phyloP scores from a whole-genome alignment of 2,888 invertebrate species.

The Dexiosoma caninum region DNA sequence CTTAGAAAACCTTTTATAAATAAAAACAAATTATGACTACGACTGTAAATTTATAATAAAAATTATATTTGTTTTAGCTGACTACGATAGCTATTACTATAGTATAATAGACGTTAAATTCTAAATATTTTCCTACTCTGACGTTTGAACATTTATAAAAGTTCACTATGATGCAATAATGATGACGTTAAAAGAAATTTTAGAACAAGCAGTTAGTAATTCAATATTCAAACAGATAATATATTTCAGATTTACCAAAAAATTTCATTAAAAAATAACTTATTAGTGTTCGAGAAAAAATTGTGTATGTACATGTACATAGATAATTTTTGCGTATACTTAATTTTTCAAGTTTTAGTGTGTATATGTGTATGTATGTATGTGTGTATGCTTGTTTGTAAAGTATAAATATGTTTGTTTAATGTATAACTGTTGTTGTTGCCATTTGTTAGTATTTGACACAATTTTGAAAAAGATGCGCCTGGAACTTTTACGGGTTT shows the following conservation, averaged over 20 bases:
- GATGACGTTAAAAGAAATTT: conserved; percentile 63
- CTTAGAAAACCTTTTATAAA: too few relatives aligned
- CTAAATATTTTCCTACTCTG: conserved; percentile 45
- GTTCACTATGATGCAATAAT: conserved; percentile 66
- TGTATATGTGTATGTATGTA: neutral
- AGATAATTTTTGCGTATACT: conserved; percentile 28
- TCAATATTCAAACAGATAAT: too few relatives aligned
- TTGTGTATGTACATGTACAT: neutral
- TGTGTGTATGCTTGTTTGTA: neutral
- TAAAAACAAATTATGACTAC: too few relatives aligned
- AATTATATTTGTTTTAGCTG: neutral
- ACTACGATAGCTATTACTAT: conserved; percentile 9
- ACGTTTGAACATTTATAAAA: conserved; percentile 64
- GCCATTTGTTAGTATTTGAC: conserved; percentile 59
- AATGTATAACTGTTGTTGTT: conserved; percentile 38
- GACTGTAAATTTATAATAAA: too few relatives aligned
- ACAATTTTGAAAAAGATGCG: conserved; percentile 63
- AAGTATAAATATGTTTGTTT: conserved; percentile 5
- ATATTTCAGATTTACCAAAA: neutral
- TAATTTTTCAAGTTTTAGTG: conserved; percentile 20
- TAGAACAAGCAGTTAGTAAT: too few relatives aligned
- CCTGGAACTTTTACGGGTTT: conserved; percentile 63
- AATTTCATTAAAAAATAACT: too few relatives aligned
- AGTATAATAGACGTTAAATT: conserved; percentile 38
- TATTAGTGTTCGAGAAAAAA: neutral